Evolutionary conservation across 2,797 vertebrate species (phyloP), one percentile per base, ranked within the genome.

Genomic region (Chelon auratus): DNA sequence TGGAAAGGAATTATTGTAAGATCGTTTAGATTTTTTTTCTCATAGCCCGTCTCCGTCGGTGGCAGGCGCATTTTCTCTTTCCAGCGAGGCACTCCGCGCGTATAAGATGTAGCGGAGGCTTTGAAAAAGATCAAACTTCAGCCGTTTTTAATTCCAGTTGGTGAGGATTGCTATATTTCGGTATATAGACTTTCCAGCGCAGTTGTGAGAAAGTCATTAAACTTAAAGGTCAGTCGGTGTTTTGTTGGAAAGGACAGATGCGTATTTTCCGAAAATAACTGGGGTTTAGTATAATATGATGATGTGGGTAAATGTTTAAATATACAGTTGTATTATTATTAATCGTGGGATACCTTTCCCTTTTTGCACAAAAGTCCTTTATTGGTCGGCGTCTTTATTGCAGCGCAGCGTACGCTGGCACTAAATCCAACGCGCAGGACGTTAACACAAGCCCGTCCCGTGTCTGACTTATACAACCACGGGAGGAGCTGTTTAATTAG

Each of bases 401-500:
- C 66, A 57, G 66, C 12, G 36, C 33, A 15, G 54, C 48, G 43
- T 18, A 4, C 11, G 57, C 75, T 36, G 43, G 64, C 78, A 57
- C 63, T 59, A 36, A 69, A 80, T 72, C 54, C 73, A 65, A 45
- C 74, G 52, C 73, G 59, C 72, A 77, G 73, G 72, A 77, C 82
- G 52, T 72, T 61, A 65, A 43, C 48, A 3, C 7, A 76, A 56
- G 78, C 37, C 36, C 80, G 87, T 88, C 87, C 89, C 84, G 78
- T 81, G 86, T 89, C 83, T 81, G 86, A 86, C 86, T 90, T 67
- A 15, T 26, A 69, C 78, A 75, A 75, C 88, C 81, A 56, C 84
- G 76, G 74, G 89, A 90, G 89, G 90, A 87, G 89, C 90, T 81
- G 74, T 91, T 92, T 91, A 92, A 93, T 91, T 90, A 81, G 87